Percentiles rank a stretch among this genome's conserved stretches.
Conservation (phyloP, 2,113 vertebrate genomes). For the Hypomesus transpacificus region DNA sequence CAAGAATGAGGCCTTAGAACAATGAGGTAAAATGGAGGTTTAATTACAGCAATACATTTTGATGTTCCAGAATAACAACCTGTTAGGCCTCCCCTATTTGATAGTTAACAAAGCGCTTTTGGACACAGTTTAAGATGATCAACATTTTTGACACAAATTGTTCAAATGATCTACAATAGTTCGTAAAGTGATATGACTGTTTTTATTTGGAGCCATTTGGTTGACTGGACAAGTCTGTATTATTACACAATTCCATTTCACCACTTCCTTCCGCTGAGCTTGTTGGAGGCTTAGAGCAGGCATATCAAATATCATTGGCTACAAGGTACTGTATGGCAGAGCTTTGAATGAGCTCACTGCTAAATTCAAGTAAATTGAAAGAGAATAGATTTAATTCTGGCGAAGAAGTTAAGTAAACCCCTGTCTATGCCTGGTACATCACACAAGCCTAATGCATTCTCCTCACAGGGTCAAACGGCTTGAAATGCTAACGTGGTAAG, state of each 20-base stretch:
- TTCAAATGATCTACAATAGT: constrained; percentile 21
- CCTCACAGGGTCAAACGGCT: no score
- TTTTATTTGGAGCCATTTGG: neutral
- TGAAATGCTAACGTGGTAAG: no score
- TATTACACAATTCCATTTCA: neutral
- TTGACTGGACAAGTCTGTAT: neutral
- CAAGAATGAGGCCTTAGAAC: constrained; percentile 3
- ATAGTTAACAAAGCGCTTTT: constrained; percentile 19
- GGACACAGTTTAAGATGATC: constrained; percentile 1
- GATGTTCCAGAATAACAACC: constrained; percentile 29
- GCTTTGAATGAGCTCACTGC: neutral
- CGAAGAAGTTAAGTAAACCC: no score
- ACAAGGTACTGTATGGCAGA: no score
- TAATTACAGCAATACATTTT: constrained; percentile 33
- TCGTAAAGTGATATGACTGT: neutral
- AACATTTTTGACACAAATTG: constrained; percentile 23
- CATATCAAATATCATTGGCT: neutral
- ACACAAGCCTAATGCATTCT: no score
- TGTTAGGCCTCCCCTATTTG: constrained; percentile 3
- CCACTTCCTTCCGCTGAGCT: neutral
- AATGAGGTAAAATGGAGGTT: constrained; percentile 21
- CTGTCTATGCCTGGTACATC: no score
- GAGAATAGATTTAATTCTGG: no score
- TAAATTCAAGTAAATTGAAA: no score
- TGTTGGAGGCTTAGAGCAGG: neutral